phyloP scores from a whole-genome alignment of 2,113 vertebrate species.

The Tenebrosternarchus preto region DNA sequence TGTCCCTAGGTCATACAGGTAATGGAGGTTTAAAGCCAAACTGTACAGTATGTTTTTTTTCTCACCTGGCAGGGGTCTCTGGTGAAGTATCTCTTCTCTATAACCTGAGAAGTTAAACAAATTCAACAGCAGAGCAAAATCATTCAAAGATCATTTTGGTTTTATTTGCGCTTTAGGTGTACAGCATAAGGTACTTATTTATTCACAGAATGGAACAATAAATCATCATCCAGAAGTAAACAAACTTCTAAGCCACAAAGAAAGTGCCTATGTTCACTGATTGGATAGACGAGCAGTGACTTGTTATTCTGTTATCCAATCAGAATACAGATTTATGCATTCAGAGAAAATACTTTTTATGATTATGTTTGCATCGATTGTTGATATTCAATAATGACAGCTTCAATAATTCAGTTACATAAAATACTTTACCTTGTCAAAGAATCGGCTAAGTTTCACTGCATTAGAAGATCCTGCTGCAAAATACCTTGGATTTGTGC shows the following conservation, averaged over 20 bases:
- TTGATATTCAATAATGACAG: neutral
- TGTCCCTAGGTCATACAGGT: neutral
- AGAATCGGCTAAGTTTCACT: slow-evolving; percentile 96
- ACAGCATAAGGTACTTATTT: too few species aligned
- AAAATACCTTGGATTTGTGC: slow-evolving; percentile 89
- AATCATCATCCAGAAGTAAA: too few species aligned
- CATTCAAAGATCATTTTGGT: neutral
- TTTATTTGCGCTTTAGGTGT: too few species aligned
- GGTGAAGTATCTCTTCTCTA: slow-evolving; percentile 94
- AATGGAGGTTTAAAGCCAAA: neutral
- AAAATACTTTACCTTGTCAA: slow-evolving; percentile 88
- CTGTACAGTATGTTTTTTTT: slow-evolving; percentile 55
- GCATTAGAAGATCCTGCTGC: slow-evolving; percentile 96
- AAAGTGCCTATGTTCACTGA: too few species aligned
- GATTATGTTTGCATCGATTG: too few species aligned
- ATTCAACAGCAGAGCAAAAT: neutral
- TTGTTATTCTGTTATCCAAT: too few species aligned
- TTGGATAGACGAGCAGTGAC: too few species aligned
- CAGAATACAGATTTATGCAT: too few species aligned
- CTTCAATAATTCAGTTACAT: neutral
- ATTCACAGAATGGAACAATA: too few species aligned
- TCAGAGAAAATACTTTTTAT: too few species aligned
- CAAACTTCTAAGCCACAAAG: too few species aligned
- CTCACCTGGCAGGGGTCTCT: slow-evolving; percentile 88
- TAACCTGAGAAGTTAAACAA: slow-evolving; percentile 76